Evolutionary conservation across 2,888 invertebrate genomes (phyloP), one percentile per base, ranked within the genome.

Genomic region (Graphium colonna): DNA sequence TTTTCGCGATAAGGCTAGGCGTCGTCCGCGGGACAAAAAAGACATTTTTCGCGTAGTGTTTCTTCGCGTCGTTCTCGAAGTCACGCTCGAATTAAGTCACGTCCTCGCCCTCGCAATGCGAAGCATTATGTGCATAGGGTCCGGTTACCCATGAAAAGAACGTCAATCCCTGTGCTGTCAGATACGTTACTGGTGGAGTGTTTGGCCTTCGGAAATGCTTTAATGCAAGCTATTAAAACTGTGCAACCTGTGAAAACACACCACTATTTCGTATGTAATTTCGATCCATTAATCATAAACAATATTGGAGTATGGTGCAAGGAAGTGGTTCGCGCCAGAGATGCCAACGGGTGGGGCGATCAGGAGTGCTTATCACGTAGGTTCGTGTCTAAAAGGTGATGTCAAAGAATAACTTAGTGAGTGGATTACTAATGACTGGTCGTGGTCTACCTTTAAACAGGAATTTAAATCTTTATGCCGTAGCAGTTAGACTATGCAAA

Each of bases 211-310:
- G n/a, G n/a, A n/a, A 1, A 16, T 44, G 44, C 16, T 44, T 44
- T 44, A n/a, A 44, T 44, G 44, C 44, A 44, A 16, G 28, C 44
- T 15, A 44, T 44, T 15, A 31, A 44, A 13, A n/a, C n/a, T n/a
- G n/a, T n/a, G n/a, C n/a, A 46, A 31, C 9, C 31, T 3, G 9
- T 7, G 3, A 7, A 10, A 5, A 5, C 31, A 1, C 31, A 9
- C 31, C 1, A 10, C 9, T 31, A 31, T 9, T 31, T 7, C 10
- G 10, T 31, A 2, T 31, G 4, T 9, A 9, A 3, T 9, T 31
- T 31, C 12, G 8, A 38, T 38, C 18, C 38, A n/a, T n/a, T n/a
- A 12, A 38, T 38, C 38, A n/a, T n/a, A n/a, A 36, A n/a, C 1
- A 21, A n/a, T 21, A 42, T 31, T 9, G 31, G 8, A 1, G 1